These are phyloP conservation scores for Ispidina lecontei DNA, from an alignment of 2,797 vertebrate species.

Conservation along the genomic window DNA sequence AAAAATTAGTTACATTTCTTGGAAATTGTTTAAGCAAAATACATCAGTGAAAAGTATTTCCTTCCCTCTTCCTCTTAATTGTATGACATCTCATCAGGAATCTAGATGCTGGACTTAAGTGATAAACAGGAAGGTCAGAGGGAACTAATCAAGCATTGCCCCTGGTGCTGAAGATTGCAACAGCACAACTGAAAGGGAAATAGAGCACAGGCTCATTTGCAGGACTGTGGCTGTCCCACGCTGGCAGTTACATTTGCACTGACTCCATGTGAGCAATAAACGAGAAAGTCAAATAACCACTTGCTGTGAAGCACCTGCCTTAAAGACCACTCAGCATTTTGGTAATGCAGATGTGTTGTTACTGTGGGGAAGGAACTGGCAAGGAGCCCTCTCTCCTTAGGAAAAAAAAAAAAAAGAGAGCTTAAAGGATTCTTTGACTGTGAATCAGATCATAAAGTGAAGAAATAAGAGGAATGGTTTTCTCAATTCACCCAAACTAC, in stretches of 20 bases:
- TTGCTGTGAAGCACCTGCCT: not conserved
- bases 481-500: not conserved
- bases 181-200: not conserved
- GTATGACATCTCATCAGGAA: not conserved
- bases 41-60: not conserved
- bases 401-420: not conserved
- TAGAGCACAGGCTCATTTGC: not conserved
- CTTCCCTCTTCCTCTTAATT: not conserved
- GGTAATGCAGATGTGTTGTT: not conserved
- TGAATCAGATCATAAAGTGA: not conserved
- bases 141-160: not conserved
- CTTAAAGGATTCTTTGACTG: not conserved
- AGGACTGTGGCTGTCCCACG: not conserved
- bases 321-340: not conserved
- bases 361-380: not conserved
- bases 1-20: not conserved
- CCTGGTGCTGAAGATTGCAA: not conserved
- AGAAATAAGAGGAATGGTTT: not conserved
- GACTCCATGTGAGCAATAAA: not conserved
- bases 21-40: not conserved
- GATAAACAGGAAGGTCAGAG: not conserved
- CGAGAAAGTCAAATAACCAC: not conserved
- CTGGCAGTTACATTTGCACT: not conserved
- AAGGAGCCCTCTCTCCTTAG: not conserved
- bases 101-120: not conserved